Evolutionary conservation across 2,888 invertebrate species (phyloP).

Genomic region (Spialia ferax): DNA sequence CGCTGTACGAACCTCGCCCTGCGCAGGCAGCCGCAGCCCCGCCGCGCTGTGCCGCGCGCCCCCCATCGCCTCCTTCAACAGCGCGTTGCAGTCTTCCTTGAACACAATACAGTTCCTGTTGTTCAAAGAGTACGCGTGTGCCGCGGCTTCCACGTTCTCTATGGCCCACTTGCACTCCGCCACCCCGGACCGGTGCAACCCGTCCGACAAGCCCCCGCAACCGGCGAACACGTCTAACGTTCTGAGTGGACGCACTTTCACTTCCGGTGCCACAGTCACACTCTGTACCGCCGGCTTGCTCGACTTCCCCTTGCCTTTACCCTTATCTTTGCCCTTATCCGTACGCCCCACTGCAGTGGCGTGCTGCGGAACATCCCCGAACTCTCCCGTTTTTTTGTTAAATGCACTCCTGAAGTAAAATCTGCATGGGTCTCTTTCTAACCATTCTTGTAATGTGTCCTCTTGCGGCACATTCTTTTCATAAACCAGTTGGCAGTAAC

Average conservation of each 20-base stretch:
- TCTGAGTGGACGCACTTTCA: slow-evolving; percentile 82
- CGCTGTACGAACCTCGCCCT: slow-evolving; percentile 84
- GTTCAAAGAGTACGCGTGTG: slow-evolving; percentile 92
- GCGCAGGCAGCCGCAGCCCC: slow-evolving; percentile 88
- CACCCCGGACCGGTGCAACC: slow-evolving; percentile 89
- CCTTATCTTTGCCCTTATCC: slow-evolving; percentile 89
- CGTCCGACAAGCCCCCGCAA: slow-evolving; percentile 94
- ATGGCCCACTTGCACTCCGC: slow-evolving; percentile 93
- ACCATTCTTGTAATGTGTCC: slow-evolving; percentile 86
- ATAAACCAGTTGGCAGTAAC: slow-evolving; percentile 90
- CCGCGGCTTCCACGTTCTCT: slow-evolving; percentile 92
- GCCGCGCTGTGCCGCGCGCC: slow-evolving; percentile 80
- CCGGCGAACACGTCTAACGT: slow-evolving; percentile 95
- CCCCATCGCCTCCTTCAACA: slow-evolving; percentile 90
- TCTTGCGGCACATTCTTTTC: slow-evolving; percentile 87
- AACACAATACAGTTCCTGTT: slow-evolving; percentile 91
- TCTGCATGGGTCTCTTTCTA: slow-evolving; percentile 87
- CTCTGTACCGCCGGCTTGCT: slow-evolving; percentile 63
- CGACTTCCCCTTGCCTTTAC: slow-evolving; percentile 89
- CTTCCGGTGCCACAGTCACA: slow-evolving; percentile 56
- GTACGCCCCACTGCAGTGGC: slow-evolving; percentile 86
- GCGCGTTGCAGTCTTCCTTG: slow-evolving; percentile 92
- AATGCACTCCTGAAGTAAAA: slow-evolving; percentile 92
- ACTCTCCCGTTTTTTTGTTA: slow-evolving; percentile 81
- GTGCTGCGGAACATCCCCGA: slow-evolving; percentile 87